Evolutionary conservation across 2,113 vertebrate species (phyloP), one percentile per base, ranked within the genome.

Genomic region (Struthidea cinerea): DNA sequence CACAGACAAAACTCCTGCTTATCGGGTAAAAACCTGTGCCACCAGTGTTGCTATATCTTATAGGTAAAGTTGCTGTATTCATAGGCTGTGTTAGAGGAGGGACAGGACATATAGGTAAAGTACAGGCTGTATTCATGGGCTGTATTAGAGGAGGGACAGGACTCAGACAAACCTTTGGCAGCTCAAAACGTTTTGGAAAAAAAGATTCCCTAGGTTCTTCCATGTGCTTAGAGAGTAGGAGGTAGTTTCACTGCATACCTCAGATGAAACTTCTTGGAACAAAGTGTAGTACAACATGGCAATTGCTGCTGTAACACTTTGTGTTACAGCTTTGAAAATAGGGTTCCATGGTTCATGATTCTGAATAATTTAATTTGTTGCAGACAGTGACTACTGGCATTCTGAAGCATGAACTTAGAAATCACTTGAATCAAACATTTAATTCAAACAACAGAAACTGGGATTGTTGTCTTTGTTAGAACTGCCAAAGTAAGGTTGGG

Each of bases 401-500:
- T 79, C 63, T 70, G 55, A 70, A 55, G 39, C 26, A 37, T 19
- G 35, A 69, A 61, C 23, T 53, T 76, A 42, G 50, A 83, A 91
- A 85, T 61, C 42, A 22, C 32, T 83, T 55, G 26, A 69, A 75
- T 42, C 18, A n/a, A 42, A 39, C 3, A 22, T 70, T 73, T 42
- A 47, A 56, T 81, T 78, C 41, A 59, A 63, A 53, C 47, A 57
- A n/a, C 6, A 57, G 53, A 42, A 77, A 59, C 9, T 39, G 30
- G 8, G 13, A 39, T 49, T 76, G 24, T 73, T 90, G 35, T 42
- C 27, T 87, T 71, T 76, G 20, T 68, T 64, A 61, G 26, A 84
- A 46, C 33, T 49, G 49, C 33, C 37, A 68, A 93, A 85, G 50
- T 94, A 94, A 95, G 94, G 81, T 64, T 94, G 87, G 76, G 55